Percentiles rank a stretch among this genome's conserved stretches.
These are phyloP conservation scores for Intellagama lesueurii DNA, from an alignment of 2,797 vertebrate genomes.

Conservation along the genomic window DNA sequence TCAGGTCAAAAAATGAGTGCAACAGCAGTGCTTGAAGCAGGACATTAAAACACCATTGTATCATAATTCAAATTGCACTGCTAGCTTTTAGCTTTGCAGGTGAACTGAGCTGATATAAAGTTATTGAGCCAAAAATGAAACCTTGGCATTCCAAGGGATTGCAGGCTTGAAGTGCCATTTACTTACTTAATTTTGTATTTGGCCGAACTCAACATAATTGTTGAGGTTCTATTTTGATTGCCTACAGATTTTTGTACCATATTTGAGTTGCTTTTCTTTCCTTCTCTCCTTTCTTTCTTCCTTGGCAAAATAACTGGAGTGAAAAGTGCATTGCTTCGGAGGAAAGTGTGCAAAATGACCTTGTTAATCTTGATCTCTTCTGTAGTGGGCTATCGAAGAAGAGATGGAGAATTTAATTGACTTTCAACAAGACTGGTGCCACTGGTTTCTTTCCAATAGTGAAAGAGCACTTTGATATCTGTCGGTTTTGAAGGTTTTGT, in stretches of 20 bases:
- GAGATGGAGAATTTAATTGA: not conserved
- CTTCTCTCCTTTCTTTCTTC: not conserved
- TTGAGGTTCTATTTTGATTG: slow-evolving; percentile 8
- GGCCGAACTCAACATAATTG: not conserved
- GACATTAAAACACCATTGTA: not conserved
- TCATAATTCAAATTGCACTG: not conserved
- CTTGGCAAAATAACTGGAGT: not conserved
- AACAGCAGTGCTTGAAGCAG: not conserved
- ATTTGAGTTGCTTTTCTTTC: not conserved
- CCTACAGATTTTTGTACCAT: not conserved
- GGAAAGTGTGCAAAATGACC: slow-evolving; percentile 2
- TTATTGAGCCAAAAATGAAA: slow-evolving; percentile 1
- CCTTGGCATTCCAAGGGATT: not conserved
- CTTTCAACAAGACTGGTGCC: not conserved
- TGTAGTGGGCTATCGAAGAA: not conserved
- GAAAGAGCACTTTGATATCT: slow-evolving; percentile 2
- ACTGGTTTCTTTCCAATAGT: not conserved
- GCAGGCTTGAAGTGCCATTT: slow-evolving; percentile 3
- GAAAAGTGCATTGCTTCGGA: slow-evolving; percentile 8
- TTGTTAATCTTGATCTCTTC: slow-evolving; percentile 22
- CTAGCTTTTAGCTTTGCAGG: not conserved
- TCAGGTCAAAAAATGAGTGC: not conserved
- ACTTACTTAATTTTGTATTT: not conserved
- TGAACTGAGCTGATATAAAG: not conserved
- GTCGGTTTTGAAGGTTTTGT: not conserved